Conservation (phyloP, 1,140 invertebrate genomes). For the Cherax destructor region DNA sequence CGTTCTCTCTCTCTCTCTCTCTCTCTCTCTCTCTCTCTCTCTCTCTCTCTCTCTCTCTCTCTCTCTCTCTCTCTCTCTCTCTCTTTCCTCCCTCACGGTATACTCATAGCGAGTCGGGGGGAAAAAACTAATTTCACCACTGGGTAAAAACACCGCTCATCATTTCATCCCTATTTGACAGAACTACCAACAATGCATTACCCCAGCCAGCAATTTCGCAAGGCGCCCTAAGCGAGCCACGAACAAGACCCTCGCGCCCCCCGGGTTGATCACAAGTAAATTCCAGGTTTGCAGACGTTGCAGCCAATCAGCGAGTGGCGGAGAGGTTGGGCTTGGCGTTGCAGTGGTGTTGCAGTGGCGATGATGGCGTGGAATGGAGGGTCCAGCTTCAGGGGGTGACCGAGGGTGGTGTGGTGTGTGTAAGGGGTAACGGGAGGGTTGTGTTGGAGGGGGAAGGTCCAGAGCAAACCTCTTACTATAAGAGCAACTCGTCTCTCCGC, state of each 20-base stretch:
- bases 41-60: constrained; percentile 17
- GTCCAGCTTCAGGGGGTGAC: neutral
- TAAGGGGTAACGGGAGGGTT: neutral
- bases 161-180: constrained; percentile 17
- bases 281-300: constrained; percentile 12
- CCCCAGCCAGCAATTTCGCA: constrained; percentile 4
- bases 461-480: neutral
- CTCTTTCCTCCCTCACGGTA: neutral
- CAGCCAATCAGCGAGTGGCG: constrained; percentile 8
- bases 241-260: constrained; percentile 7
- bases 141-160: constrained; percentile 26
- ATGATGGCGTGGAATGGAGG: constrained; percentile 17
- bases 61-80: constrained; percentile 3
- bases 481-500: constrained; percentile 11
- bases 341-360: constrained; percentile 41
- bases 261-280: constrained; percentile 3
- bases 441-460: neutral
- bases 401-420: neutral
- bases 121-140: constrained; percentile 10
- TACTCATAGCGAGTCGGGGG: neutral
- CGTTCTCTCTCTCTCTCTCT: neutral
- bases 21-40: constrained; percentile 16
- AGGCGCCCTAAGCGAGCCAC: neutral
- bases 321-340: constrained; percentile 36
- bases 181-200: constrained; percentile 33